Conservation (phyloP, 1,140 invertebrate species). For the Drosophila murphyi region DNA sequence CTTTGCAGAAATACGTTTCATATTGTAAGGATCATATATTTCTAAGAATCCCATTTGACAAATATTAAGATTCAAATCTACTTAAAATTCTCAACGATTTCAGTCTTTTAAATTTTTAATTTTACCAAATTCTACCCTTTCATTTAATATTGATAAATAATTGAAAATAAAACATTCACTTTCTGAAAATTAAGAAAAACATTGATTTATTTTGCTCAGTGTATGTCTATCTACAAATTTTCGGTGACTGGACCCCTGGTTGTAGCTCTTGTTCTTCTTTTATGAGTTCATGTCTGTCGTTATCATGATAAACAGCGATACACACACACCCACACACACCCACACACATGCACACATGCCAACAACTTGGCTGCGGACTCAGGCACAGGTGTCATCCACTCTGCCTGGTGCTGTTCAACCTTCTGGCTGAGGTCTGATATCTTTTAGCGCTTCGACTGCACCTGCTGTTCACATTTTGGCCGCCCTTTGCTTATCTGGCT, state of each 20-base stretch:
- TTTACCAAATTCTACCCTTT: too few relatives aligned
- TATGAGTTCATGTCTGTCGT: constrained; percentile 52
- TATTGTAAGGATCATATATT: too few relatives aligned
- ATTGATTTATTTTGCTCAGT: too few relatives aligned
- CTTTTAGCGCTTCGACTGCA: constrained; percentile 17
- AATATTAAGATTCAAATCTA: too few relatives aligned
- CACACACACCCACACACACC: constrained; percentile 9
- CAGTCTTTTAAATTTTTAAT: too few relatives aligned
- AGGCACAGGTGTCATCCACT: constrained; percentile 77
- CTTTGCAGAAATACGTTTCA: too few relatives aligned
- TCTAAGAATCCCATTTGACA: too few relatives aligned
- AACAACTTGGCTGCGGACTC: constrained; percentile 3
- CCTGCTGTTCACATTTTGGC: constrained; percentile 1
- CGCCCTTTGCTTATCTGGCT: constrained; percentile 1
- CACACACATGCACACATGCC: constrained; percentile 2
- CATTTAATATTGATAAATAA: too few relatives aligned
- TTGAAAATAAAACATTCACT: too few relatives aligned
- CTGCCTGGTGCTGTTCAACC: constrained; percentile 39
- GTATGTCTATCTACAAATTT: constrained; percentile 42
- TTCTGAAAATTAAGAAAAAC: too few relatives aligned
- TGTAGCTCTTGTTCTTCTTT: constrained; percentile 36
- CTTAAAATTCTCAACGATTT: too few relatives aligned
- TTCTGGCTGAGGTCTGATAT: neutral
- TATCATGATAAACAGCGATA: constrained; percentile 70
- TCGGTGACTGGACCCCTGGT: constrained; percentile 24